Evolutionary conservation across 2,888 invertebrate genomes (phyloP).

Genomic region (Pseudococcus longispinus): DNA sequence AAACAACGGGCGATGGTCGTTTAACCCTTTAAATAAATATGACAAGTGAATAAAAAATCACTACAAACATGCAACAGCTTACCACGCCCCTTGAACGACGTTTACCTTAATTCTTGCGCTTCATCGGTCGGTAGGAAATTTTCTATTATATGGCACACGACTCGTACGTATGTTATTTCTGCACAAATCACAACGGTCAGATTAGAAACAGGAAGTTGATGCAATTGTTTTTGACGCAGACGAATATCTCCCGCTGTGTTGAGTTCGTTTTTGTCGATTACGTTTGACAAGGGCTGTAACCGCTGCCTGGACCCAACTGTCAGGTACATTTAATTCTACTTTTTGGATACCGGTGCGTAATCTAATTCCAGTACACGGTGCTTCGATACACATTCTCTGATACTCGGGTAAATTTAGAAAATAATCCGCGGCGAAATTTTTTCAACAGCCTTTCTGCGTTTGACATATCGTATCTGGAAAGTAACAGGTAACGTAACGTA

Average conservation of each 20-base stretch:
- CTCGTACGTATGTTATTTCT: conserved; percentile 35
- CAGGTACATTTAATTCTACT: conserved; percentile 51
- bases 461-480: conserved; percentile 16
- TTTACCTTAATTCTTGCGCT: conserved; percentile 32
- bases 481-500: neutral
- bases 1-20: neutral
- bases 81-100: neutral
- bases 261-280: conserved; percentile 55
- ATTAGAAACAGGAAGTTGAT: conserved; percentile 33
- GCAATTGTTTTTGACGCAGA: conserved; percentile 55
- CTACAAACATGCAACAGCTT: conserved; percentile 29
- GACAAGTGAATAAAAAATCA: conserved; percentile 28
- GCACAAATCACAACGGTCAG: conserved; percentile 48
- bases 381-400: neutral
- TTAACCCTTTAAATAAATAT: conserved; percentile 27
- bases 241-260: conserved; percentile 53
- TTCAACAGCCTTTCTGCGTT: neutral
- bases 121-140: conserved; percentile 1
- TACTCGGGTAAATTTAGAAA: neutral
- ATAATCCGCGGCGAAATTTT: neutral
- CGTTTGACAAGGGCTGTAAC: conserved; percentile 52
- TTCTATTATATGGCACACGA: conserved; percentile 36
- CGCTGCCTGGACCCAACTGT: conserved; percentile 49
- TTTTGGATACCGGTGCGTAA: neutral
- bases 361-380: neutral